Base-by-base conservation (phyloP, 2,888 invertebrate genomes). In the Agrotis clavis region DNA sequence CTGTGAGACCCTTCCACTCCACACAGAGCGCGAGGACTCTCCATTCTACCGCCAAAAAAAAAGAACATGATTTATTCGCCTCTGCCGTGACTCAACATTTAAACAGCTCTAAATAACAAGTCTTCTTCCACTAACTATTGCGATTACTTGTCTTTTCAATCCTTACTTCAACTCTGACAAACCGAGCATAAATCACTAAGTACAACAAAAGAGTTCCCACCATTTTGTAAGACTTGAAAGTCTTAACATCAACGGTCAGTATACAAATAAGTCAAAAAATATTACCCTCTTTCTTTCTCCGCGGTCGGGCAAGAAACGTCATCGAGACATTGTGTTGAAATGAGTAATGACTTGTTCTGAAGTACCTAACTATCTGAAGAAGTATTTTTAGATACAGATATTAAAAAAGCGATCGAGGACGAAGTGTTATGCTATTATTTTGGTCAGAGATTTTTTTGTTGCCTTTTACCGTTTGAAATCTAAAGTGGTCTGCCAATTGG, bases 261-360 rank as follows among this genome's bases (percentile, higher is more conserved):
- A 67, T 71, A 70, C 68, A 85, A 82, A 82, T 74, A 82, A 72
- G 67, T 74, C 19, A 82, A 85, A 82, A 82, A 85, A 79, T 57
- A 85, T 74, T 61, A 71, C 65, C 79, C 68, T 64, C 66, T 67
- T 82, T 66, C 65, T 67, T 79, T 69, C 56, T 25, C 63, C 67
- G 53, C 64, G 47, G 67, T 67, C 47, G 61, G 60, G 19, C 65
- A 74, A 67, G 62, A 57, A 7, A 7, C 63, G 62, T 67, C 75
- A 79, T 77, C 74, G 45, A 73, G 68, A 68, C 54, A 68, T 81
- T 82, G 85, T 82, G 71, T 70, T 21, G 56, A 67, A 81, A 74
- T 82, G 82, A 82, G 51, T 82, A 79, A 82, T 82, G 82, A 72
- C 41, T 14, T 54, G 35, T 47, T 21, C 50, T 51, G 57, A 50